A percentile compares a stretch with the other conserved stretches of the same genome.
Conservation (phyloP, 2,888 invertebrate species). For the Eudemis profundana region DNA sequence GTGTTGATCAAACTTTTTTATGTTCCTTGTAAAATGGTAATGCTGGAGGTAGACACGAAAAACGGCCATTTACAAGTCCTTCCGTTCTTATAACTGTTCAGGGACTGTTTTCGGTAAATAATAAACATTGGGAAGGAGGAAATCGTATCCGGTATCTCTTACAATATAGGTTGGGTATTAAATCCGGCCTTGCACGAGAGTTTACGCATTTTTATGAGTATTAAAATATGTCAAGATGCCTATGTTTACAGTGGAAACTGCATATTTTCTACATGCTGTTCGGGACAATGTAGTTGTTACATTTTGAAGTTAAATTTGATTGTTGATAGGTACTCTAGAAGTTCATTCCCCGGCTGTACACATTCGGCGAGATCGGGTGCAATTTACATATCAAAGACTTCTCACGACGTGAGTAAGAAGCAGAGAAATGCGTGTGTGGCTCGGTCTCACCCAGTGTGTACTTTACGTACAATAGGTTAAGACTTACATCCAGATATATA, state of each 20-base stretch:
- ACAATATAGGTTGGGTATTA: conserved; percentile 15
- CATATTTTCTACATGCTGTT: not conserved
- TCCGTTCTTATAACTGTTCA: conserved; percentile 25
- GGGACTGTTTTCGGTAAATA: conserved; percentile 34
- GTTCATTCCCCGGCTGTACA: too few relatives aligned
- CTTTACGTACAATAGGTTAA: too few relatives aligned
- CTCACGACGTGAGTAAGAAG: too few relatives aligned
- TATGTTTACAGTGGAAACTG: conserved; percentile 1
- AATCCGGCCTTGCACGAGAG: not conserved
- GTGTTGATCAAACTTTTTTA: conserved; percentile 40
- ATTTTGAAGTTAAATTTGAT: too few relatives aligned
- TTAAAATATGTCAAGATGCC: too few relatives aligned
- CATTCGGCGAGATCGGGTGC: too few relatives aligned
- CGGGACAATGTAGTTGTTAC: not conserved
- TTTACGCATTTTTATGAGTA: conserved; percentile 13
- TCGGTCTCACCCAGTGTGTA: too few relatives aligned
- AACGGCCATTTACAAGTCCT: conserved; percentile 36
- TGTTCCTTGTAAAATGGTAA: conserved; percentile 42
- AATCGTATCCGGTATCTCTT: conserved; percentile 3
- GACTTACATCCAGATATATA: too few relatives aligned
- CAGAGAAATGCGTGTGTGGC: too few relatives aligned
- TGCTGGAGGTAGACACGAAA: conserved; percentile 32
- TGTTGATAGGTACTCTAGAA: too few relatives aligned
- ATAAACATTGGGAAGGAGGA: conserved; percentile 22
- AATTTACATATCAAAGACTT: too few relatives aligned